phyloP scores from a whole-genome alignment of 2,797 vertebrate genomes.

The Aeoliscus strigatus region DNA sequence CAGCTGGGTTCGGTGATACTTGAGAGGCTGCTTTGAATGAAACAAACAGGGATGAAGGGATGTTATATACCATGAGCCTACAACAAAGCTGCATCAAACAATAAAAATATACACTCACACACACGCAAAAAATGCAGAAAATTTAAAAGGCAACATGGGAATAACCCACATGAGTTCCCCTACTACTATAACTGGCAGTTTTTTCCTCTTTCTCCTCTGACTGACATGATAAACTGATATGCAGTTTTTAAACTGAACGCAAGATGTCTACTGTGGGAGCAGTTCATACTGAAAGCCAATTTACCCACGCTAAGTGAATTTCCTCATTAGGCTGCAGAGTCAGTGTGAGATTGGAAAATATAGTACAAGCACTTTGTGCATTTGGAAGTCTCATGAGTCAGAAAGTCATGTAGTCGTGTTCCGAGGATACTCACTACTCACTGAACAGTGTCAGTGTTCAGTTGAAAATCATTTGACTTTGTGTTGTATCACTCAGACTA shows the following conservation, averaged over 20 bases:
- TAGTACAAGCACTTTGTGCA: slow-evolving; percentile 45
- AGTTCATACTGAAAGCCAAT: slow-evolving; percentile 28
- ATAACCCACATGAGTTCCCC: slow-evolving; percentile 40
- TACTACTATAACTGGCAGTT: slow-evolving; percentile 60
- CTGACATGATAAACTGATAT: slow-evolving; percentile 49
- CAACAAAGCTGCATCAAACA: slow-evolving; percentile 62
- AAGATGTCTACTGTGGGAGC: slow-evolving; percentile 32
- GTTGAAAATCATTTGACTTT: slow-evolving; percentile 18
- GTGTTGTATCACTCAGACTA: slow-evolving; percentile 26
- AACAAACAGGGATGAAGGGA: slow-evolving; percentile 35
- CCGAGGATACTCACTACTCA: slow-evolving; percentile 15
- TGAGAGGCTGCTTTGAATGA: slow-evolving; percentile 53
- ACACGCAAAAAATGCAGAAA: slow-evolving; percentile 53
- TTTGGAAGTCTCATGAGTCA: slow-evolving; percentile 35
- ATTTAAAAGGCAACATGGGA: slow-evolving; percentile 67
- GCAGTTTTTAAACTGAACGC: slow-evolving; percentile 33
- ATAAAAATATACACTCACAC: slow-evolving; percentile 42
- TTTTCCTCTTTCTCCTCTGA: slow-evolving; percentile 23
- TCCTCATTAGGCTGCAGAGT: slow-evolving; percentile 28
- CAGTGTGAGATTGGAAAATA: slow-evolving; percentile 30
- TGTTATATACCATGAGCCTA: slow-evolving; percentile 42
- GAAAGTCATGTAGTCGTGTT: slow-evolving; percentile 38
- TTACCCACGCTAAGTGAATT: slow-evolving; percentile 18
- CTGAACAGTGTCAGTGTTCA: slow-evolving; percentile 28
- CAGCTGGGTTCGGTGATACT: slow-evolving; percentile 35